A percentile compares a stretch with the other conserved stretches of the same genome.
Evolutionary conservation across 2,888 invertebrate genomes (phyloP).

Genomic region (Meteorus cinctellus): DNA sequence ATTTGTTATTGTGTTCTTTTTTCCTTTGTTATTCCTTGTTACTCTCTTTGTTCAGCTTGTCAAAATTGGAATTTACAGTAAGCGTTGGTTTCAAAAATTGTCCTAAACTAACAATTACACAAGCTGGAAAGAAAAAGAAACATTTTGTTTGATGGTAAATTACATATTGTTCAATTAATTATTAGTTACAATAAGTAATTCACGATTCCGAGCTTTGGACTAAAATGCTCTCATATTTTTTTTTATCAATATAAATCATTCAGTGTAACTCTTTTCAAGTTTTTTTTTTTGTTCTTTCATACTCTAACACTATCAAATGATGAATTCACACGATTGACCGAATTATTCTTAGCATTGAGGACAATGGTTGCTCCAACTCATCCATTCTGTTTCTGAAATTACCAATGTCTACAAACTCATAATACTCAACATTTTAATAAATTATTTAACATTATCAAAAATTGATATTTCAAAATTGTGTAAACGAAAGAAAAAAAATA

Average conservation of each 20-base stretch:
- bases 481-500: background rate
- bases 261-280: background rate
- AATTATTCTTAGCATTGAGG: background rate
- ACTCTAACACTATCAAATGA: background rate
- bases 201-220: slow-evolving; percentile 41
- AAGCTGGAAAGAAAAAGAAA: slow-evolving; percentile 77
- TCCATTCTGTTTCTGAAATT: too few relatives aligned
- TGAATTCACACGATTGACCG: background rate
- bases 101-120: slow-evolving; percentile 77
- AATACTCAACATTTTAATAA: background rate
- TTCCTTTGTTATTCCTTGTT: slow-evolving; percentile 56
- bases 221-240: slow-evolving; percentile 47
- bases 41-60: slow-evolving; percentile 56
- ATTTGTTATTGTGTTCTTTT: slow-evolving; percentile 60
- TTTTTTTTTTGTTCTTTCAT: background rate
- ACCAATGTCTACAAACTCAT: too few relatives aligned
- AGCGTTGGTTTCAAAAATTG: slow-evolving; percentile 74
- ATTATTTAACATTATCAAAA: background rate
- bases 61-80: slow-evolving; percentile 73
- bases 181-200: slow-evolving; percentile 13
- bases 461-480: background rate
- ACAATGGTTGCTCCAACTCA: background rate
- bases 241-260: background rate
- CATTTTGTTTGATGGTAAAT: slow-evolving; percentile 2
- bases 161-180: background rate